Conservation (phyloP, 2,113 vertebrate species). For the Hyaena hyaena region DNA sequence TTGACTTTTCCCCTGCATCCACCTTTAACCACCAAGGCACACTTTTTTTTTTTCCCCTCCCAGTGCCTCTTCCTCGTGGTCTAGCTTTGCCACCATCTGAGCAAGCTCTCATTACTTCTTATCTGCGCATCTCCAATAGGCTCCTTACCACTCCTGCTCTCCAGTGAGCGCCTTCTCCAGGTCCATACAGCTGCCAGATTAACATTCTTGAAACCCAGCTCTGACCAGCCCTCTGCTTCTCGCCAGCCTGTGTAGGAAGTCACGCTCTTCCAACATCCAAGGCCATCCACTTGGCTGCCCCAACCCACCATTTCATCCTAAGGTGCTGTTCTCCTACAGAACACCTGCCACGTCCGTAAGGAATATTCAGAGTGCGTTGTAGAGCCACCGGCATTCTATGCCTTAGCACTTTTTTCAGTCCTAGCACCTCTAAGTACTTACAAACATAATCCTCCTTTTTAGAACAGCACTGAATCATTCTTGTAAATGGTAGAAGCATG, state of each 20-base stretch:
- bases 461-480: neutral
- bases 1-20: neutral
- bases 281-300: neutral
- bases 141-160: neutral
- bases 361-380: neutral
- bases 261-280: neutral
- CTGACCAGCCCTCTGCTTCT: neutral
- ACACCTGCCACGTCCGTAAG: neutral
- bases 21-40: neutral
- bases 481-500: neutral
- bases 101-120: neutral
- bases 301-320: neutral
- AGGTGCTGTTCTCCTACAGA: neutral
- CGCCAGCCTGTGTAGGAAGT: neutral
- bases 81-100: neutral
- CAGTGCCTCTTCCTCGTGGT: neutral
- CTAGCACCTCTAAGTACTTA: neutral
- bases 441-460: neutral
- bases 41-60: neutral
- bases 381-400: neutral
- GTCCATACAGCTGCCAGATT: neutral
- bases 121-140: neutral
- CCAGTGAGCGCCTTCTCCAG: neutral
- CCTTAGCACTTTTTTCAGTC: neutral
- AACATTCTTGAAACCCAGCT: slow-evolving; percentile 3